phyloP scores from a whole-genome alignment of 2,888 invertebrate species.

The Drosophila rubida region DNA sequence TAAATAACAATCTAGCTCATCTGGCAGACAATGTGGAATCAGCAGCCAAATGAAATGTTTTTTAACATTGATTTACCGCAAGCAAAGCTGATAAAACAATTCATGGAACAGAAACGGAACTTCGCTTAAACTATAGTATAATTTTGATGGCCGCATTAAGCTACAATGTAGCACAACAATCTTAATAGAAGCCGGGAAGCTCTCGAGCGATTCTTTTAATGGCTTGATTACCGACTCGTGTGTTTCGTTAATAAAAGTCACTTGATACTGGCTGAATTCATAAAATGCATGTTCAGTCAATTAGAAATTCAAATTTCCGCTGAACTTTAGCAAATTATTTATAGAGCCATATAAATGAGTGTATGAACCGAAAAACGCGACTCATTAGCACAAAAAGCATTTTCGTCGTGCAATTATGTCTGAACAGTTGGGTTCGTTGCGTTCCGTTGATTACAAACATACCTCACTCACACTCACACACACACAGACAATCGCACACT shows the following conservation, averaged over 20 bases:
- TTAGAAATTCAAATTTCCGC: slow-evolving; percentile 47
- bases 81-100: not conserved
- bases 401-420: slow-evolving; percentile 33
- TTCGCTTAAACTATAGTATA: not conserved
- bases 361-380: slow-evolving; percentile 26
- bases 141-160: not conserved
- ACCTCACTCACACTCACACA: not conserved
- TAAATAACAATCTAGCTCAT: no score
- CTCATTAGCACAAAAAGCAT: slow-evolving; percentile 34
- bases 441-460: not conserved
- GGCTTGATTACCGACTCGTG: not conserved
- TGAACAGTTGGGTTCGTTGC: slow-evolving; percentile 38
- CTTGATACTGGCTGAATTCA: slow-evolving; percentile 1
- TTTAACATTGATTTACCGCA: not conserved
- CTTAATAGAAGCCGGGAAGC: not conserved
- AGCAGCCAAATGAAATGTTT: no score
- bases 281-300: slow-evolving; percentile 38
- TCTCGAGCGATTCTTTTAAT: not conserved
- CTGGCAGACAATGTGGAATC: not conserved
- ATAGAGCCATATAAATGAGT: slow-evolving; percentile 20
- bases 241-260: not conserved
- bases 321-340: slow-evolving; percentile 22
- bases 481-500: no score
- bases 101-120: not conserved
- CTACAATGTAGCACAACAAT: not conserved